Evolutionary conservation across 2,113 vertebrate genomes (phyloP).

Genomic region (Harpagus bidentatus): DNA sequence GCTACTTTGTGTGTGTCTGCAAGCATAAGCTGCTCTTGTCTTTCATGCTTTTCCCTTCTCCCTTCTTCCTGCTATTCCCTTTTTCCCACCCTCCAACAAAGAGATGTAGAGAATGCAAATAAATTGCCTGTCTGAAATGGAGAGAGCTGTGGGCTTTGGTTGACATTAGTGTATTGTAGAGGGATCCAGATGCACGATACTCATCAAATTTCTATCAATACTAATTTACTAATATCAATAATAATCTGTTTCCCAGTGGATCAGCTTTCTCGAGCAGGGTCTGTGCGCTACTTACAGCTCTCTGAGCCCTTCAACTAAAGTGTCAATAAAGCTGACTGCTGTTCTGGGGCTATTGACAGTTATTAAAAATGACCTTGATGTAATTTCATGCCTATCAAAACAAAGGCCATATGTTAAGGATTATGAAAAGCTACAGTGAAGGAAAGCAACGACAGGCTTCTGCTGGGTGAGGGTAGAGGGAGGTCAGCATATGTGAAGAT

Average conservation of each 20-base stretch:
- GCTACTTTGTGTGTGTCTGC: not conserved
- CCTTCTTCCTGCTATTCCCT: not conserved
- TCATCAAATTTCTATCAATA: slow-evolving; percentile 97
- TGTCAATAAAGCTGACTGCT: slow-evolving; percentile 83
- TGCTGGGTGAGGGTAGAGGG: not conserved
- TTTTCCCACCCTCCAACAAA: not conserved
- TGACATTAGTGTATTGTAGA: slow-evolving; percentile 74
- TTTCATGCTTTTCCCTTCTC: not conserved
- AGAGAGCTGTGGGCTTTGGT: slow-evolving; percentile 31
- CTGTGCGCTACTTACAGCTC: slow-evolving; percentile 65
- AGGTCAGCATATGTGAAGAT: slow-evolving; percentile 9
- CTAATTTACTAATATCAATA: slow-evolving; percentile 98
- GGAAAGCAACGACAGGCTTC: slow-evolving; percentile 32
- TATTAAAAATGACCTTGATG: slow-evolving; percentile 98
- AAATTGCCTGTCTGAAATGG: not conserved
- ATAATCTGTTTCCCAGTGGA: slow-evolving; percentile 85
- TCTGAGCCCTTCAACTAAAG: slow-evolving; percentile 76
- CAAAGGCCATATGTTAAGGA: slow-evolving; percentile 82
- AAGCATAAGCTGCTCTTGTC: not conserved
- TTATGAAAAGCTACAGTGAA: slow-evolving; percentile 73
- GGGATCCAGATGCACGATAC: slow-evolving; percentile 80
- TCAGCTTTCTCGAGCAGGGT: slow-evolving; percentile 72
- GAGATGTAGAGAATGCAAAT: not conserved
- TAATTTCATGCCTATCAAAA: slow-evolving; percentile 90
- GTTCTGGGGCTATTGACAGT: slow-evolving; percentile 89